A percentile compares a stretch with the other conserved stretches of the same genome.
Conservation (phyloP, 2,113 vertebrate species). For the Nettapus auritus region DNA sequence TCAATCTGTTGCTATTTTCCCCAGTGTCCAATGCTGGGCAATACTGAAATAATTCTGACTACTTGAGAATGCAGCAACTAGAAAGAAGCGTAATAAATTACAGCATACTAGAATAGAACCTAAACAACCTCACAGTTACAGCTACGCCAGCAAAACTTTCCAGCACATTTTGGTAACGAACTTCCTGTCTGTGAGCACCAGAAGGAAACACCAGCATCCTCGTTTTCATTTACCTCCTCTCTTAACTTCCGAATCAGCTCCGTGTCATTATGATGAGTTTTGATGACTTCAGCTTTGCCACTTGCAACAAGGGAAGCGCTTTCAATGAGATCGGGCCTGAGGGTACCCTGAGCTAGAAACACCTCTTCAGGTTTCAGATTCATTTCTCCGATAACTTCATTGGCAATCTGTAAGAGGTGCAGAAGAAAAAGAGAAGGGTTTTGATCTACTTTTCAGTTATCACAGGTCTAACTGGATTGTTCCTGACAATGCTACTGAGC, state of each 20-base stretch:
- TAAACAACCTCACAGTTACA: neutral
- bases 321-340: conserved; percentile 96
- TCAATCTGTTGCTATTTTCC: neutral
- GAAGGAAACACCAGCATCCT: neutral
- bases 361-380: conserved; percentile 97
- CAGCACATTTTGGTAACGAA: rapidly evolving
- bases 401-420: conserved; percentile 85
- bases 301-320: conserved; percentile 94
- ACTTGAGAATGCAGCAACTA: neutral
- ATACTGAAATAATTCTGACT: neutral
- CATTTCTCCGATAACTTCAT: conserved; percentile 98
- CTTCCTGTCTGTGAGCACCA: neutral
- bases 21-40: neutral
- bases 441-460: rapidly evolving
- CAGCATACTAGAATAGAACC: rapidly evolving
- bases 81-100: rapidly evolving
- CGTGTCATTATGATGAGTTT: conserved; percentile 98
- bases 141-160: rapidly evolving
- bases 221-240: conserved; percentile 84
- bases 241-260: conserved; percentile 96
- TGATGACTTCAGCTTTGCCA: conserved; percentile 96
- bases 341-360: conserved; percentile 94
- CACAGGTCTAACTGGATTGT: rapidly evolving
- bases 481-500: neutral
- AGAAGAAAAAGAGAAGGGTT: neutral